Evolutionary conservation across 2,113 vertebrate species (phyloP).

Genomic region (Phalacrocorax carbo): DNA sequence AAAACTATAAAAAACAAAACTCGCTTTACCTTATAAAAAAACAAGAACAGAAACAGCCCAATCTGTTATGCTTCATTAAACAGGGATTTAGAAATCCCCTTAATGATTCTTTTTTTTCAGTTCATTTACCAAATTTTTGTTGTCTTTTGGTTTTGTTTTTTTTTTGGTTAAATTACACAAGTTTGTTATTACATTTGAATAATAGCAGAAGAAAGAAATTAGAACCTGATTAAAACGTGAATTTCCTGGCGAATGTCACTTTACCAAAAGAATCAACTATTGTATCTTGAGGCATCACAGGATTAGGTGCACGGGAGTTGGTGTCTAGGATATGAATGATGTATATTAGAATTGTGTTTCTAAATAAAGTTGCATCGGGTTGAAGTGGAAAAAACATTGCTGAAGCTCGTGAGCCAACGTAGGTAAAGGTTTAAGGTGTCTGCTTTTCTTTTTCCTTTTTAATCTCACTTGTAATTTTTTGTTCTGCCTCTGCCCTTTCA

Average conservation of each 20-base stretch:
- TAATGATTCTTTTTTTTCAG: not conserved
- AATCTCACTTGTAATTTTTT: not conserved
- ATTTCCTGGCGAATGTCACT: not conserved
- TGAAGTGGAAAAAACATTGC: not conserved
- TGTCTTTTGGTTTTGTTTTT: not conserved
- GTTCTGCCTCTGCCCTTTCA: not conserved
- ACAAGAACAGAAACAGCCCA: not conserved
- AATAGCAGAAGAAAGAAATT: not conserved
- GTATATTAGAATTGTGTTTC: not conserved
- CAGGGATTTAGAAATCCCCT: not conserved
- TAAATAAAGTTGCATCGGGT: not conserved
- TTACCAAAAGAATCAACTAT: not conserved
- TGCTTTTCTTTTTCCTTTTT: not conserved
- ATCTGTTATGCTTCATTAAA: constrained; percentile 5
- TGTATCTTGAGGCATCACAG: not conserved
- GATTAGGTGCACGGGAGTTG: not conserved
- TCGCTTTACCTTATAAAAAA: not conserved
- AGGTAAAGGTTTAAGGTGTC: not conserved
- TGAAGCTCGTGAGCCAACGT: rapidly evolving
- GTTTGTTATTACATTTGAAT: not conserved
- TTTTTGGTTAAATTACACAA: not conserved
- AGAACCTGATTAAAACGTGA: not conserved
- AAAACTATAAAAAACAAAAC: not conserved
- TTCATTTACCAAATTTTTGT: not conserved
- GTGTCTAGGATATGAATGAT: not conserved